phyloP scores from a whole-genome alignment of 2,888 invertebrate genomes.

The Brachyptera putata region DNA sequence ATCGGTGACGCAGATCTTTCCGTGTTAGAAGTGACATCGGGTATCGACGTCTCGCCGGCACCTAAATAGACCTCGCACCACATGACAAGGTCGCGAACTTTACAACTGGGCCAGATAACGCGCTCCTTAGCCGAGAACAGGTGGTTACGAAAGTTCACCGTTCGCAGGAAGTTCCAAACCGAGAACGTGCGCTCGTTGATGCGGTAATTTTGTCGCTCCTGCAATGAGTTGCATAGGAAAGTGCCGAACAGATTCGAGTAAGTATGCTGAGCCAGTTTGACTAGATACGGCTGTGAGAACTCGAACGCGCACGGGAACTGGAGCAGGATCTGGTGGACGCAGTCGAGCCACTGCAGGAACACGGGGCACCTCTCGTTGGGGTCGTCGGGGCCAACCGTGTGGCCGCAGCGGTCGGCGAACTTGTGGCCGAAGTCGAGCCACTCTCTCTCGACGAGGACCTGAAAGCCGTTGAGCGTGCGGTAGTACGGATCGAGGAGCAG shows the following conservation, averaged over 20 bases:
- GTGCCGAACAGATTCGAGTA: conserved; percentile 97
- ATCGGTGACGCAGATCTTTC: conserved; percentile 37
- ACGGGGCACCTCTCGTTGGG: conserved; percentile 95
- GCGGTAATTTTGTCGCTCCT: conserved; percentile 63
- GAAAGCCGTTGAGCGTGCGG: conserved; percentile 72
- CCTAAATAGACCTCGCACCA: conserved; percentile 86
- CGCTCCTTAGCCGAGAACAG: conserved; percentile 61
- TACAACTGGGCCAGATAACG: conserved; percentile 42
- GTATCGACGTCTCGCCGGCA: conserved; percentile 42
- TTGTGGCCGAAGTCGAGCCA: conserved; percentile 99
- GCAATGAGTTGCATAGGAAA: conserved; percentile 84
- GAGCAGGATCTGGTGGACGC: conserved; percentile 83
- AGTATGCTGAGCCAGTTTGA: conserved; percentile 91
- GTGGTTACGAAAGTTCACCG: conserved; percentile 78
- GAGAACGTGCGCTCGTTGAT: conserved; percentile 69
- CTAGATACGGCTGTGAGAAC: conserved; percentile 90
- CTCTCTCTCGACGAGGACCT: conserved; percentile 86
- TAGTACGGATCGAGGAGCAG: conserved; percentile 91
- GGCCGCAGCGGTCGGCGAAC: conserved; percentile 92
- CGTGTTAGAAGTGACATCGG: conserved; percentile 21
- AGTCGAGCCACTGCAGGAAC: conserved; percentile 97
- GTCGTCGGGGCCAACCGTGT: conserved; percentile 75
- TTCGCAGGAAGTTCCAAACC: conserved; percentile 82
- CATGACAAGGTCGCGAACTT: conserved; percentile 70
- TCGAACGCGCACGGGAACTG: conserved; percentile 94